Evolutionary conservation across 1,140 invertebrate genomes (phyloP).

Genomic region (Homalodisca vitripennis): DNA sequence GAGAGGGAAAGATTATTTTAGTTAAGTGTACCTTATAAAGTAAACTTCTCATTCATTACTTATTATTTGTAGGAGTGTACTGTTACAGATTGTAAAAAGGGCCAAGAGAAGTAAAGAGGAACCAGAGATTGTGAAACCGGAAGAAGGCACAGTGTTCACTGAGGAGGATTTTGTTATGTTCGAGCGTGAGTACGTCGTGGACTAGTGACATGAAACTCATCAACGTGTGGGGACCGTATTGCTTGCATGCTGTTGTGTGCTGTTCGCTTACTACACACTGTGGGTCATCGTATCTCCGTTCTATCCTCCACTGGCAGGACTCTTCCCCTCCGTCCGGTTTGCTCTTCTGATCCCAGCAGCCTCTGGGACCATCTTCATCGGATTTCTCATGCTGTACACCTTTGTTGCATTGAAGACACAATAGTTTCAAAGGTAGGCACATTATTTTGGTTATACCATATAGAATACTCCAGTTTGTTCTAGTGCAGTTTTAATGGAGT

Average conservation of each 20-base stretch:
- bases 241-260: conserved; percentile 53
- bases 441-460: no score
- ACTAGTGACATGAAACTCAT: conserved; percentile 37
- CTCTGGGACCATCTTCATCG: conserved; percentile 61
- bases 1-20: neutral
- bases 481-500: no score
- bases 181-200: conserved; percentile 51
- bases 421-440: no score
- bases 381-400: conserved; percentile 62
- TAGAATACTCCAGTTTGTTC: no score
- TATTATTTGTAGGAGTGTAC: neutral
- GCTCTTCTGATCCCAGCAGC: conserved; percentile 59
- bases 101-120: conserved; percentile 26
- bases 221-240: conserved; percentile 54
- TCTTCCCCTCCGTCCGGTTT: conserved; percentile 59
- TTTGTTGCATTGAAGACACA: conserved; percentile 44
- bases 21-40: neutral
- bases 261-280: conserved; percentile 62
- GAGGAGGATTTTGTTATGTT: conserved; percentile 56
- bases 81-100: conserved; percentile 31
- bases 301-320: conserved; percentile 34
- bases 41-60: neutral
- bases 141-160: conserved; percentile 49
- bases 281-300: conserved; percentile 70
- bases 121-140: conserved; percentile 41